Evolutionary conservation across 2,113 vertebrate genomes (phyloP).

Genomic region (Chloropsis cyanopogon): DNA sequence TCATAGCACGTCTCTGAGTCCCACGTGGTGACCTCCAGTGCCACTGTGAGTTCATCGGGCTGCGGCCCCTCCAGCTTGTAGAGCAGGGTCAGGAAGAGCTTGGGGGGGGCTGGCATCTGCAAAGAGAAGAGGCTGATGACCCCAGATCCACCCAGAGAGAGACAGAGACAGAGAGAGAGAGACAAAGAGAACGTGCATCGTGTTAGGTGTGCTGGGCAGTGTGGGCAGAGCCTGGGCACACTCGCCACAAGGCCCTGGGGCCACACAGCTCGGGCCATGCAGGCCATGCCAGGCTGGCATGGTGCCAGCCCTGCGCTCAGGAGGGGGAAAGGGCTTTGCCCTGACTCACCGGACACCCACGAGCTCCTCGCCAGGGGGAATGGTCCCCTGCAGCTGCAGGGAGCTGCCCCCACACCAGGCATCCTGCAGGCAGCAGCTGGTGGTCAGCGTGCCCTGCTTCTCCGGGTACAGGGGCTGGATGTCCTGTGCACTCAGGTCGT

Average conservation of each 20-base stretch:
- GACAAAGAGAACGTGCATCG: neutral
- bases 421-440: constrained; percentile 76
- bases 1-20: constrained; percentile 34
- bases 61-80: constrained; percentile 75
- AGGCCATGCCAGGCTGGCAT: neutral
- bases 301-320: neutral
- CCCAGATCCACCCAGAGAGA: constrained; percentile 59
- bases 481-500: constrained; percentile 85
- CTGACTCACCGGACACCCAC: constrained; percentile 78
- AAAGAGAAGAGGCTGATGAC: constrained; percentile 87
- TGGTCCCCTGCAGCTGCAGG: constrained; percentile 79
- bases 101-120: constrained; percentile 73
- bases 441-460: constrained; percentile 70
- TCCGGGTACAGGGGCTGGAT: constrained; percentile 82
- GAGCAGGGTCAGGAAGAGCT: constrained; percentile 77
- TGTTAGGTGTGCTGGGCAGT: neutral
- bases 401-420: constrained; percentile 89
- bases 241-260: neutral
- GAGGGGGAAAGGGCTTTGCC: neutral
- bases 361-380: constrained; percentile 51
- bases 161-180: constrained; percentile 15
- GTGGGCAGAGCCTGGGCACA: neutral
- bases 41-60: constrained; percentile 34
- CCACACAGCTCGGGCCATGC: neutral
- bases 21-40: constrained; percentile 78